Percentiles rank a stretch among this genome's conserved stretches.
Conservation (phyloP, 23 tunicate genomes). For the Corella eumyota region DNA sequence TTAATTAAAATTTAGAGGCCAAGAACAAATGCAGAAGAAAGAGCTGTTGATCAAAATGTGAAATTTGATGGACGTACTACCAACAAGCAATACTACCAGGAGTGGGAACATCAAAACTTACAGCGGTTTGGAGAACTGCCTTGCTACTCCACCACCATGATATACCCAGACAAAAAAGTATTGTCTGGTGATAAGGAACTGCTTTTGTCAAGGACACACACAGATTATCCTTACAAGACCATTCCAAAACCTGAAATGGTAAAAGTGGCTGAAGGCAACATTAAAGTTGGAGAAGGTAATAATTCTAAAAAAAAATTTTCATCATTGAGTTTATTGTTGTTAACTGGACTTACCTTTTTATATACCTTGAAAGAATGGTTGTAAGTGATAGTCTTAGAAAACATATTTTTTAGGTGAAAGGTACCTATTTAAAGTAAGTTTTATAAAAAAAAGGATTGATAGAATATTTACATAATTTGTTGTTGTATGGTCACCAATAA, state of each 20-base stretch:
- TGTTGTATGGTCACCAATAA: too few species aligned
- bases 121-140: constrained; percentile 82
- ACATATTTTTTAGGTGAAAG: too few species aligned
- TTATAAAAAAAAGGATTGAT: too few species aligned
- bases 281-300: constrained; percentile 93
- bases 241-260: constrained; percentile 52
- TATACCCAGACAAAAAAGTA: constrained; percentile 51
- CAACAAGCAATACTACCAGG: constrained; percentile 62
- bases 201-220: constrained; percentile 52
- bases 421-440: too few species aligned
- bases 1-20: constrained; percentile 13
- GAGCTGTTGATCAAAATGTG: constrained; percentile 4
- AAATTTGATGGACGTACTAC: constrained; percentile 67
- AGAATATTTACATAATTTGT: too few species aligned
- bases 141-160: constrained; percentile 43
- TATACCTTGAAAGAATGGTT: too few species aligned
- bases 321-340: too few species aligned
- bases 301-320: too few species aligned
- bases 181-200: constrained; percentile 18
- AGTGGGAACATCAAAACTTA: constrained; percentile 30
- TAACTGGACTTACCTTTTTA: too few species aligned
- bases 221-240: constrained; percentile 71
- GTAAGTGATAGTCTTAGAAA: too few species aligned
- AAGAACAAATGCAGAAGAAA: constrained; percentile 14
- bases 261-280: constrained; percentile 62